Evolutionary conservation across 1,140 invertebrate species (phyloP).

Genomic region (Eubasilissa regina): DNA sequence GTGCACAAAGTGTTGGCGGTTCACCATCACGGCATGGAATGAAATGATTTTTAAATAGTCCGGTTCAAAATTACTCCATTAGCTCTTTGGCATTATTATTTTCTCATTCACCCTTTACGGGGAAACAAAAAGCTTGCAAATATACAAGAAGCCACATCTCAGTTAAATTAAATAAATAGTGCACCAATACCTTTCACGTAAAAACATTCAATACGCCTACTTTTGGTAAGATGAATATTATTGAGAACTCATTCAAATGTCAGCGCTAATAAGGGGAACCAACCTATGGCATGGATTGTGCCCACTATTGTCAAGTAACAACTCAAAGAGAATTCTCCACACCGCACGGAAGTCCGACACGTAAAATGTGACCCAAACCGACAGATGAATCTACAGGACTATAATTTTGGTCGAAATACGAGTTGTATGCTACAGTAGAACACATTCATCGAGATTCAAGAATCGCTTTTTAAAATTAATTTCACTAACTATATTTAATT

Average conservation of each 20-base stretch:
- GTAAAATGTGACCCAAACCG: background rate
- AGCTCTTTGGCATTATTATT: slow-evolving; percentile 34
- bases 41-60: no score
- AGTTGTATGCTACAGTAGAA: slow-evolving; percentile 37
- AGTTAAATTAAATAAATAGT: slow-evolving; percentile 18
- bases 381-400: slow-evolving; percentile 5
- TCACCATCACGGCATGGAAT: no score
- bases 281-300: background rate
- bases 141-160: slow-evolving; percentile 30
- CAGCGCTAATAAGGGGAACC: background rate
- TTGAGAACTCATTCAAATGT: background rate
- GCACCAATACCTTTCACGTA: slow-evolving; percentile 21
- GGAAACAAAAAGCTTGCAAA: slow-evolving; percentile 29
- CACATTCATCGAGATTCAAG: slow-evolving; percentile 42
- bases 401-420: slow-evolving; percentile 37
- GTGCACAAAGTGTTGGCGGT: no score
- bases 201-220: background rate
- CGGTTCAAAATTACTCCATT: background rate
- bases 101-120: slow-evolving; percentile 9
- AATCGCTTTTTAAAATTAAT: slow-evolving; percentile 35
- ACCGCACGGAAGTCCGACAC: background rate
- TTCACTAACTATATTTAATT: slow-evolving; percentile 35
- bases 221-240: slow-evolving; percentile 8
- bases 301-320: no score
- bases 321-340: no score